Percentiles rank a stretch among this genome's conserved stretches.
phyloP scores from a whole-genome alignment of 2,888 invertebrate genomes.

The Leucophenga maculata region DNA sequence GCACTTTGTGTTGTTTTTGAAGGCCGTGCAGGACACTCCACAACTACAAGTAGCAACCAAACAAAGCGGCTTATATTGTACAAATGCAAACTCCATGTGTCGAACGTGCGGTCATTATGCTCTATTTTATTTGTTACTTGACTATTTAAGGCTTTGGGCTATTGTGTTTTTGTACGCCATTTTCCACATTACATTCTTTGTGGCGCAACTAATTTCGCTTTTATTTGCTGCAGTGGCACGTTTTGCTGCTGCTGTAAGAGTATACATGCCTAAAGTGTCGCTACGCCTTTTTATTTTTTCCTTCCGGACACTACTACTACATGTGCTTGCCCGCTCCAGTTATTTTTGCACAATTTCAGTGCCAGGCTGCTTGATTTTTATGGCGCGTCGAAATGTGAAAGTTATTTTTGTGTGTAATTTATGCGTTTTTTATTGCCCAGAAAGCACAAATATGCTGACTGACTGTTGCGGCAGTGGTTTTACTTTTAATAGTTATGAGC shows the following conservation, averaged over 20 bases:
- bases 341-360: no score
- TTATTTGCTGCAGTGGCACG: constrained; percentile 44
- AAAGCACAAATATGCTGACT: constrained; percentile 48
- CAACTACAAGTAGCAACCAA: no score
- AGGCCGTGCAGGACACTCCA: no score
- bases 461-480: constrained; percentile 30
- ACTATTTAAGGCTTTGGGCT: not conserved
- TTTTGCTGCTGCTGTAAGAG: not conserved
- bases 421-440: constrained; percentile 55
- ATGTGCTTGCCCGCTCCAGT: no score
- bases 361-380: constrained; percentile 46
- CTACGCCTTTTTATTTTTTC: not conserved
- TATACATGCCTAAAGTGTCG: not conserved
- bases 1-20: no score
- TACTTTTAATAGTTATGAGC: constrained; percentile 28
- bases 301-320: not conserved
- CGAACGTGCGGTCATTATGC: constrained; percentile 63
- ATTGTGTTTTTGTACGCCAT: constrained; percentile 44
- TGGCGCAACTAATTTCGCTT: constrained; percentile 65
- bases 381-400: constrained; percentile 54
- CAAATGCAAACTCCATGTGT: no score
- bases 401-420: constrained; percentile 48
- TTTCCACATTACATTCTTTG: constrained; percentile 36
- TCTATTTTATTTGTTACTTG: constrained; percentile 60
- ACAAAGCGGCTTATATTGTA: no score